phyloP scores from a whole-genome alignment of 2,888 invertebrate genomes.

The Aleiodes testaceus region DNA sequence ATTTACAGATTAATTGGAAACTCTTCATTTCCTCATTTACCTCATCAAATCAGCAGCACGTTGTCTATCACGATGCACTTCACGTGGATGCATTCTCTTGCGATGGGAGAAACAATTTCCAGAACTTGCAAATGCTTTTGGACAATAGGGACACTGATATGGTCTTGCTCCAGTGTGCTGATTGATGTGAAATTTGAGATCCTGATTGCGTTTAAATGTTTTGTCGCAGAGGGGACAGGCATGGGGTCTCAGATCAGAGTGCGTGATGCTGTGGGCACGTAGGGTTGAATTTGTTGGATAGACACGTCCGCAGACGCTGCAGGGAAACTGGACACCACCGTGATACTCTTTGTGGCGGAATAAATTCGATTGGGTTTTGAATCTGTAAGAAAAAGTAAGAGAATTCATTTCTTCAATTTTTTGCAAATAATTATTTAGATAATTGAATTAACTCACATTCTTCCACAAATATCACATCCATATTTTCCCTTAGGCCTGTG shows the following conservation, averaged over 20 bases:
- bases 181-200: conserved; percentile 84
- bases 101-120: conserved; percentile 84
- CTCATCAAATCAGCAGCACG: conserved; percentile 76
- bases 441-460: conserved; percentile 76
- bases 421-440: too few species aligned
- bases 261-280: conserved; percentile 81
- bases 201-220: conserved; percentile 83
- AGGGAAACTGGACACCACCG: conserved; percentile 76
- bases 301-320: conserved; percentile 81
- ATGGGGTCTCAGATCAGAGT: conserved; percentile 81
- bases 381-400: conserved; percentile 73
- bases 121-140: conserved; percentile 82
- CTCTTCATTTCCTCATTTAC: conserved; percentile 65
- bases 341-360: conserved; percentile 79
- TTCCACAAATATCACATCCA: conserved; percentile 79
- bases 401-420: conserved; percentile 10
- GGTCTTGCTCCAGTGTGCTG: conserved; percentile 84
- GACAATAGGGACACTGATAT: conserved; percentile 83
- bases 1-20: not conserved
- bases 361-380: conserved; percentile 79
- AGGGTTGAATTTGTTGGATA: conserved; percentile 81
- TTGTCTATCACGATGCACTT: conserved; percentile 76
- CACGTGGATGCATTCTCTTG: conserved; percentile 81
- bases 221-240: conserved; percentile 81
- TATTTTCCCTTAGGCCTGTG: conserved; percentile 79